Percentiles rank a stretch among this genome's conserved stretches.
Conservation (phyloP, 2,113 vertebrate genomes). For the Larimichthys crocea region DNA sequence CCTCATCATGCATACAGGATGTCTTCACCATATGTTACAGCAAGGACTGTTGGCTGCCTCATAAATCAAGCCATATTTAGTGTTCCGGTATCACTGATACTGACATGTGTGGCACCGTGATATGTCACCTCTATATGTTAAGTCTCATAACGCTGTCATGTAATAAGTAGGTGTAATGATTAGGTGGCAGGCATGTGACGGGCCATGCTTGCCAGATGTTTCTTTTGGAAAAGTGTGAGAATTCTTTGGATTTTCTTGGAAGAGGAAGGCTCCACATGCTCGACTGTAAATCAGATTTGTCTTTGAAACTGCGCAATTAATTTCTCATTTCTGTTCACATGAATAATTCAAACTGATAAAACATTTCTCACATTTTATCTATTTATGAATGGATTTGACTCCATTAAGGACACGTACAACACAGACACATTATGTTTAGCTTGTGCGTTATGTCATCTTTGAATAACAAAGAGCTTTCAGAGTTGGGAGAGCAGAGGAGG, state of each 20-base stretch:
- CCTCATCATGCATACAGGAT: slow-evolving; percentile 41
- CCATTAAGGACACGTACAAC: neutral
- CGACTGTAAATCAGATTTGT: neutral
- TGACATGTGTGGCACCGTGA: slow-evolving; percentile 12
- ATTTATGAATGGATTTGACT: neutral
- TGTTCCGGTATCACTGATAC: neutral
- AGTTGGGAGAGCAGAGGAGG: neutral
- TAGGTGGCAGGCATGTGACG: neutral
- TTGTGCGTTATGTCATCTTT: neutral
- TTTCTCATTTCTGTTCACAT: neutral
- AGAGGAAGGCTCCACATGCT: neutral
- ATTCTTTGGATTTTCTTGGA: neutral
- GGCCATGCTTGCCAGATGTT: slow-evolving; percentile 4
- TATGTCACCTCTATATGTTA: slow-evolving; percentile 8
- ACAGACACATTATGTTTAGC: neutral
- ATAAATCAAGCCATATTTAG: slow-evolving; percentile 47
- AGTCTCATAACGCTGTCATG: slow-evolving; percentile 31
- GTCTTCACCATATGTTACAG: slow-evolving; percentile 38
- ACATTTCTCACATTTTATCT: neutral
- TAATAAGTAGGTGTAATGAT: slow-evolving; percentile 20
- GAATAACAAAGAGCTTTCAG: neutral
- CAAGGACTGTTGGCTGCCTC: neutral
- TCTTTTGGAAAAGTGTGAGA: neutral
- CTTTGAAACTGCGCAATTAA: neutral
- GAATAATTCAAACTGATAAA: neutral